These are phyloP conservation scores for Spondyliosoma cantharus DNA, from an alignment of 2,797 vertebrate species.

Conservation along the genomic window DNA sequence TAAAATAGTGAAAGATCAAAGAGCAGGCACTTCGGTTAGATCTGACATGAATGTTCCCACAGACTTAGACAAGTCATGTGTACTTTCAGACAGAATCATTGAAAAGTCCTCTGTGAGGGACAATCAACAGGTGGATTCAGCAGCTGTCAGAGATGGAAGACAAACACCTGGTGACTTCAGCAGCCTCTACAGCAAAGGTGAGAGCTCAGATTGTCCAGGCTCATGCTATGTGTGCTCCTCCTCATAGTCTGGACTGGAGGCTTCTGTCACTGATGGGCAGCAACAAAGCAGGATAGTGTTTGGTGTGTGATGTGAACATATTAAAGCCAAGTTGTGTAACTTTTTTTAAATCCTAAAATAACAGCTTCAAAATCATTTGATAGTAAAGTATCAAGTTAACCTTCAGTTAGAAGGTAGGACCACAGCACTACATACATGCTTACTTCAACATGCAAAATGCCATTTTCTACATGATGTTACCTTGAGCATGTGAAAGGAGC, in stretches of 20 bases:
- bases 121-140: slow-evolving; percentile 31
- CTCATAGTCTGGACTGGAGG: neutral
- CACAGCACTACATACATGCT: too few relatives aligned
- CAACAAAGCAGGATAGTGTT: too few relatives aligned
- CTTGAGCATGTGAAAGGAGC: too few relatives aligned
- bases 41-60: neutral
- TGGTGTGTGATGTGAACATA: neutral
- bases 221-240: neutral
- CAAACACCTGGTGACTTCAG: slow-evolving; percentile 66
- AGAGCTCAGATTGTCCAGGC: neutral
- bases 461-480: too few relatives aligned
- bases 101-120: neutral
- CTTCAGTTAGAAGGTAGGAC: too few relatives aligned
- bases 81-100: slow-evolving; percentile 44
- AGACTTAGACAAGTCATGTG: neutral
- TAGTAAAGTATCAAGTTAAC: too few relatives aligned
- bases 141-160: slow-evolving; percentile 4
- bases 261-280: neutral
- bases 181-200: slow-evolving; percentile 79
- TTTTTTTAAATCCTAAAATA: too few relatives aligned
- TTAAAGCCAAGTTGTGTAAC: neutral
- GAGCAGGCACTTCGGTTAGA: neutral
- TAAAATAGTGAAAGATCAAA: too few relatives aligned
- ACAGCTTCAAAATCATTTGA: too few relatives aligned
- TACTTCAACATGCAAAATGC: too few relatives aligned